Evolutionary conservation across 2,113 vertebrate species (phyloP).

Genomic region (Sorex fumeus): DNA sequence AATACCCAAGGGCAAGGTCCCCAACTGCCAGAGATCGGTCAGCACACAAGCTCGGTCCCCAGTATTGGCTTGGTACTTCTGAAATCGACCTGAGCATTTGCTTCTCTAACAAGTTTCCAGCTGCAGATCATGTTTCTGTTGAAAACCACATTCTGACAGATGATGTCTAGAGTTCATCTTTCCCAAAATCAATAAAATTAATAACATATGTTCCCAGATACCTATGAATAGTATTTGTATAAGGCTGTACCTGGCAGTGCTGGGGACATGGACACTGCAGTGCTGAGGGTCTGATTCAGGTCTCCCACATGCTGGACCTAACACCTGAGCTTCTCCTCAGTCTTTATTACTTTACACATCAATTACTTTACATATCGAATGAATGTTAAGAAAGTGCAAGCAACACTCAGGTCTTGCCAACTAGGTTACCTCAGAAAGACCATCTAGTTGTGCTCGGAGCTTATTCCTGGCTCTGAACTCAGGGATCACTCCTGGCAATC

Average conservation of each 20-base stretch:
- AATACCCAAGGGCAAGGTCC: background rate
- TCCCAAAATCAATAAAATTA: background rate
- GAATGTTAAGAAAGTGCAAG: background rate
- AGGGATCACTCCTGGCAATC: no score
- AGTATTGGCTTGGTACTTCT: background rate
- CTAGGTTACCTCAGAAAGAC: constrained; percentile 13
- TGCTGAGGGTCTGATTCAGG: no score
- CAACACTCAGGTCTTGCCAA: constrained; percentile 21
- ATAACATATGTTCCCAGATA: background rate
- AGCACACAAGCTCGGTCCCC: background rate
- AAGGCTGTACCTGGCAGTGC: no score
- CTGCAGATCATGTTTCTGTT: background rate
- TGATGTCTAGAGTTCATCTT: background rate
- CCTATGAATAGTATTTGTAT: constrained; percentile 28
- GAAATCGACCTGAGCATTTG: background rate
- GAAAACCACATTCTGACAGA: constrained; percentile 11
- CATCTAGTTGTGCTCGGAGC: no score
- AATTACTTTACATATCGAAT: constrained; percentile 37
- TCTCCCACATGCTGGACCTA: no score
- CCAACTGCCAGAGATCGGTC: constrained; percentile 13
- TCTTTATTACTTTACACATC: background rate
- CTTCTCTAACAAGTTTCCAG: background rate
- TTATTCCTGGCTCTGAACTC: no score
- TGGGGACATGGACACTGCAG: no score
- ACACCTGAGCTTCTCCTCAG: no score